phyloP scores from a whole-genome alignment of 2,113 vertebrate genomes.

The Orthonyx spaldingii region DNA sequence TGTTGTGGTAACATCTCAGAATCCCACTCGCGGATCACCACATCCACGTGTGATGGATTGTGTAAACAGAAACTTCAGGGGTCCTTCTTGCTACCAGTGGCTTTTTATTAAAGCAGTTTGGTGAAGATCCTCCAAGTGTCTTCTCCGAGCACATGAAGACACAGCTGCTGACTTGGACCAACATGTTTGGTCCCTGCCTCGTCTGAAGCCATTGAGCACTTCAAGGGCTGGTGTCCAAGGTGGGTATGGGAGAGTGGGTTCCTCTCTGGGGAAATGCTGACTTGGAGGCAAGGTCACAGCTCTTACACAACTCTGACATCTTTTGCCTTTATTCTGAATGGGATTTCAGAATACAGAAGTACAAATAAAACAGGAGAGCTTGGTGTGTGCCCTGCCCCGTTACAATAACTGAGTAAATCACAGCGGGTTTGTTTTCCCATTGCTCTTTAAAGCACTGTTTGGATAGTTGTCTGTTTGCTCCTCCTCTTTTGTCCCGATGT shows the following conservation, averaged over 20 bases:
- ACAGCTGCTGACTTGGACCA: neutral
- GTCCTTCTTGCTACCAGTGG: neutral
- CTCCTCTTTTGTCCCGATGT: neutral
- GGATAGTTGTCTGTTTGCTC: neutral
- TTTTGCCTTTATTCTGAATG: neutral
- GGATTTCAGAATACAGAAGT: neutral
- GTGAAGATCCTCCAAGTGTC: neutral
- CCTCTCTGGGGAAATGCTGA: neutral
- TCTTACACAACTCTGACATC: neutral
- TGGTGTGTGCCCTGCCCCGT: neutral
- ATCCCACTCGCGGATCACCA: neutral
- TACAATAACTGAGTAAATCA: neutral
- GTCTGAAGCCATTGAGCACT: neutral
- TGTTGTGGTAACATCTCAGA: neutral
- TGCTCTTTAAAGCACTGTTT: neutral
- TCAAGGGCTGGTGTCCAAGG: neutral
- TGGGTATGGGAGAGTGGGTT: neutral
- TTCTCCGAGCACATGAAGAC: neutral
- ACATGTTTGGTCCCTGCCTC: neutral
- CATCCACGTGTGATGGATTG: accelerated
- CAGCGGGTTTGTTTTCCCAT: neutral
- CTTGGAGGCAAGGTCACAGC: neutral
- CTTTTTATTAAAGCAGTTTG: neutral
- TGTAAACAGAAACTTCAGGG: neutral
- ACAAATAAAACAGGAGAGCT: neutral